Percentiles rank a stretch among this genome's conserved stretches.
Evolutionary conservation across 35 echinoderm and acorn worm species (phyloP).

Genomic region (Eucidaris tribuloides): DNA sequence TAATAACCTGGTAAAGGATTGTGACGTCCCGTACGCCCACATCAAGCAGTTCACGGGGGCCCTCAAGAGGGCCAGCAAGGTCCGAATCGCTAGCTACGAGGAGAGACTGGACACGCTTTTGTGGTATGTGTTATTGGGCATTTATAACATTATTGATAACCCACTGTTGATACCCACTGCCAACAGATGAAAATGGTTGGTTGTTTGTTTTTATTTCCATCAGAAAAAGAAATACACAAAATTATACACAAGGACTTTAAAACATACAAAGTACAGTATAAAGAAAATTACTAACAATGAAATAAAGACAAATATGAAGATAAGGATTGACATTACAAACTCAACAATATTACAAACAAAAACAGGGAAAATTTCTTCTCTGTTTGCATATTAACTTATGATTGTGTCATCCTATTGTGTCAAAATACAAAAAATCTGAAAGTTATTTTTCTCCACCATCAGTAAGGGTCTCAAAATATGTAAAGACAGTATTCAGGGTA

Average conservation of each 20-base stretch:
- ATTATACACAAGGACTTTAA: neutral
- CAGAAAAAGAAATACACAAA: neutral
- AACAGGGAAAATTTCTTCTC: no score
- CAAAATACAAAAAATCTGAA: no score
- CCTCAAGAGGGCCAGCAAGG: conserved; percentile 37
- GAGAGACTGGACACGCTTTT: conserved; percentile 52
- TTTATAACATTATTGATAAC: neutral
- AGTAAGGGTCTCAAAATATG: no score
- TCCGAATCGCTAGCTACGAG: conserved; percentile 39
- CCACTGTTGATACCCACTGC: neutral
- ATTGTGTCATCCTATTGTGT: no score
- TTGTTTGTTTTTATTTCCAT: neutral
- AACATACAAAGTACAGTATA: neutral
- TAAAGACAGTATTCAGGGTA: no score
- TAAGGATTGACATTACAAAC: no score
- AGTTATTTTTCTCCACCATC: no score
- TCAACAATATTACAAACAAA: no score
- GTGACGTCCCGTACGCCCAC: conserved; percentile 64
- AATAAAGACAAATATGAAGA: no score
- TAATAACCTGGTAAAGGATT: conserved; percentile 25
- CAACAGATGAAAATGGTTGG: neutral
- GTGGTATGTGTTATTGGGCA: conserved; percentile 33
- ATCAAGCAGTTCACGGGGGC: conserved; percentile 18
- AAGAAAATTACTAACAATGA: no score
- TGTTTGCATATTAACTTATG: no score